Evolutionary conservation across 1,140 invertebrate genomes (phyloP), one percentile per base, ranked within the genome.

Genomic region (Melanaphis sacchari): DNA sequence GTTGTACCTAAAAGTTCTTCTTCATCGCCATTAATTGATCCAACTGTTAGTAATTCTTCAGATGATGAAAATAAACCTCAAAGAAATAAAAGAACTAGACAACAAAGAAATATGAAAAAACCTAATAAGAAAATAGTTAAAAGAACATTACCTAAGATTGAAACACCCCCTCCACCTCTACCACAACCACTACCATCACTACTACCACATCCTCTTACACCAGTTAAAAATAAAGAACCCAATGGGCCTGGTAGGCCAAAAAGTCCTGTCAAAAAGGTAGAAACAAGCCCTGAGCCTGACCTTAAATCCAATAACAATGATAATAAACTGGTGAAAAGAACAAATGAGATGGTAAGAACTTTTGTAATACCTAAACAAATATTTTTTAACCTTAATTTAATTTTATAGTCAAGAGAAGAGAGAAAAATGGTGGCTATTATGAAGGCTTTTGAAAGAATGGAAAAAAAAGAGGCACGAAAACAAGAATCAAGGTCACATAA

Each of bases 371-470:
- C 9, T n/a, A 38, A 52, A 36, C 1, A 21, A 40, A 90, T 90
- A 59, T 89, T 54, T 38, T 52, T 54, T n/a, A 89, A 89, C 38
- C 26, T 59, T 40, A 41, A 38, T 24, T 26, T 92, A 31, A 36
- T 88, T 94, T 92, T 94, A 54, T 95, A 98, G 97, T 98, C 98
- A 6, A 95, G 98, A 8, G 99, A 99, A 95, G 98, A 99, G 94
- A 96, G 98, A n/a, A 99, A 99, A 95, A 97, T 99, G 96, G 98
- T 99, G 94, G 98, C 98, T 0, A 98, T 99, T 94, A 97, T 99
- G 96, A 98, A 98, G 95, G 98, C 98, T 0, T 98, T 99, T 95
- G 97, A 97, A 94, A 96, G 97, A 52, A 96, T 98, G 96, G 97
- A 98, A 94, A 97, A 97, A 94, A 97, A 97, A 31, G 96, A 97